Percentiles rank a stretch among this genome's conserved stretches.
phyloP scores from a whole-genome alignment of 2,113 vertebrate genomes.

The Bothrops jararaca region DNA sequence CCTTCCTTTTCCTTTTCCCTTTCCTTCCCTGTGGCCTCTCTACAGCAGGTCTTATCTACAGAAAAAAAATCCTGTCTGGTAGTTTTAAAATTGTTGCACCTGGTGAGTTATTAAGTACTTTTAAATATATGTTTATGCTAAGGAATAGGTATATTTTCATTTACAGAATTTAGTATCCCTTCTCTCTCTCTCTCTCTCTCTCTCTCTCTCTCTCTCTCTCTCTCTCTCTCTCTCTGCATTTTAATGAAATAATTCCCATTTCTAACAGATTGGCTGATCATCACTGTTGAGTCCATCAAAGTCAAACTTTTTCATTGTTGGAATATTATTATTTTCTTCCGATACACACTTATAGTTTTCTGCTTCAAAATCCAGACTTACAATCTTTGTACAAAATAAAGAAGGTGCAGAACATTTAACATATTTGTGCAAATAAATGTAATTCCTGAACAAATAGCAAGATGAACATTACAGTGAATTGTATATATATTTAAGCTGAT shows the following conservation, averaged over 20 bases:
- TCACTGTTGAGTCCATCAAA: conserved; percentile 19
- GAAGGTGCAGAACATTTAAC: conserved; percentile 47
- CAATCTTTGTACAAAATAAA: conserved; percentile 50
- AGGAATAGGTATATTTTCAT: neutral
- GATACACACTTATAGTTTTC: conserved; percentile 25
- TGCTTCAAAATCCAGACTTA: conserved; percentile 56
- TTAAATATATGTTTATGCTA: neutral
- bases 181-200: neutral
- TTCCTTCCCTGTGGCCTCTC: conserved; percentile 58
- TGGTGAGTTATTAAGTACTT: neutral
- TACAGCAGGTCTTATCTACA: conserved; percentile 33
- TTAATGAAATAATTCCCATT: neutral
- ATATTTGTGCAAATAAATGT: conserved; percentile 51
- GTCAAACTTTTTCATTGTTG: conserved; percentile 15
- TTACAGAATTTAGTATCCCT: neutral
- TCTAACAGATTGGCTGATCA: conserved; percentile 37
- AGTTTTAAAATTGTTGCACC: neutral
- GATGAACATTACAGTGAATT: conserved; percentile 33
- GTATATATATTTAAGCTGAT: conserved; percentile 44
- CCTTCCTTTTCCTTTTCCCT: conserved; percentile 68
- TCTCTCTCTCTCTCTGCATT: neutral
- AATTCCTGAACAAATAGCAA: conserved; percentile 60
- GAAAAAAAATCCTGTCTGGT: conserved; percentile 27
- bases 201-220: neutral
- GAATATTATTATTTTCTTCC: conserved; percentile 49